phyloP scores from a whole-genome alignment of 2,113 vertebrate species.

The Myotis brandtii region DNA sequence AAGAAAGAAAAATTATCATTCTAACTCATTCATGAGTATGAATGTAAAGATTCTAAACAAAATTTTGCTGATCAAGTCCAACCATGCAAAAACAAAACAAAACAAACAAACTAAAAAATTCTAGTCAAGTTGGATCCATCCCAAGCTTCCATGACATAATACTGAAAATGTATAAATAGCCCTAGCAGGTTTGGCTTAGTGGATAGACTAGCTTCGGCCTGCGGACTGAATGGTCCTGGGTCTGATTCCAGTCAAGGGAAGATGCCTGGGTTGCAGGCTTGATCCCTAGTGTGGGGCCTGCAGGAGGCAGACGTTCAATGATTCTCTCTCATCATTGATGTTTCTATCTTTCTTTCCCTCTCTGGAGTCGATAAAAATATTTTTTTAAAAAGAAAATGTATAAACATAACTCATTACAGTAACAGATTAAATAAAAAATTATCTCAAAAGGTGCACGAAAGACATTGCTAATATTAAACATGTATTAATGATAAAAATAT shows the following conservation, averaged over 20 bases:
- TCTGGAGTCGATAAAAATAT: too few relatives aligned
- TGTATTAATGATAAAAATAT: background rate
- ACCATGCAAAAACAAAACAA: background rate
- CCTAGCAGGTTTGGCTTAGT: too few relatives aligned
- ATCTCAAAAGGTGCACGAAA: background rate
- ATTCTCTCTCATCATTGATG: too few relatives aligned
- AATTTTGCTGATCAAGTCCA: background rate
- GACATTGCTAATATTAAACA: background rate
- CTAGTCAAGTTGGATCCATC: background rate
- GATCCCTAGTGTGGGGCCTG: too few relatives aligned
- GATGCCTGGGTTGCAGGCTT: too few relatives aligned
- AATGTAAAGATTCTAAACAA: constrained; percentile 7
- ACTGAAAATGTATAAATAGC: background rate
- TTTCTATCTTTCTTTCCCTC: too few relatives aligned
- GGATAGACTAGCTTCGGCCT: too few relatives aligned
- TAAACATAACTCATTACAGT: background rate
- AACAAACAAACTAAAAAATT: background rate
- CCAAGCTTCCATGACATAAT: background rate
- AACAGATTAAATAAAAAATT: background rate
- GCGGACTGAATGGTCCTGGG: too few relatives aligned
- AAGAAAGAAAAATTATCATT: background rate
- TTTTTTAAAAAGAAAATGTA: background rate
- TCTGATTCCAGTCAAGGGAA: too few relatives aligned
- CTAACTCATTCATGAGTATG: background rate
- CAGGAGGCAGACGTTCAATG: too few relatives aligned